Base-by-base conservation (phyloP, 1,140 invertebrate species). In the Drosophila kikkawai region DNA sequence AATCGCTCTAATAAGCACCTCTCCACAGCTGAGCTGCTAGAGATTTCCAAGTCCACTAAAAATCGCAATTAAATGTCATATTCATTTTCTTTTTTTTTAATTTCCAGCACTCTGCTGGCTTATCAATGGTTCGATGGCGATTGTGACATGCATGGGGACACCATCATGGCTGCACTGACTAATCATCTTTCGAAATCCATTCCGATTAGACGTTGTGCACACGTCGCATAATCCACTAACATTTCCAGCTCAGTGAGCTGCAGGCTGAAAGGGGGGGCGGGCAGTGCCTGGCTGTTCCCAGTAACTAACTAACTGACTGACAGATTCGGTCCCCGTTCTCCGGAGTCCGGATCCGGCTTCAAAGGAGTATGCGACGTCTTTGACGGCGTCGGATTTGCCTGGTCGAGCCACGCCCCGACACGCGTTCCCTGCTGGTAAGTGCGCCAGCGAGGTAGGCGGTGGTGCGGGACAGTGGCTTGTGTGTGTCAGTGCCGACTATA, bases 101-200 rank as follows among this genome's bases (percentile, higher is more conserved):
- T 7, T 59, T 53, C 9, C 41, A 59, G 19, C 60, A 26, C 53
- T 66, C 65, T 26, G 41, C n/a, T 42, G 42, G 34, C 59, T 57
- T 61, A 76, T 58, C 71, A 47, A 56, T 47, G 22, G 26, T 37
- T 44, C 39, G 51, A 45, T 59, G 42, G 71, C 55, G 50, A 82
- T 76, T 70, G 56, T 58, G 48, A 71, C 41, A 71, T 57, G 64
- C 39, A 53, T 47, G 58, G 56, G 60, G 68, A 55, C 37, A 45
- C 63, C 48, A 68, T 44, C 61, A 82, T 48, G 45, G 55, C 47
- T 53, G 65, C 48, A 77, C 63, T 70, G 71, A 75, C 67, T 68
- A 84, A 88, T 88, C 84, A 88, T 84, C 75, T 83, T 79, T 90
- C 77, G 67, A 82, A 82, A 82, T 82, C 71, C 78, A 79, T 51